Base-by-base conservation (phyloP, 1,140 invertebrate genomes). In the Calliphora vicina region DNA sequence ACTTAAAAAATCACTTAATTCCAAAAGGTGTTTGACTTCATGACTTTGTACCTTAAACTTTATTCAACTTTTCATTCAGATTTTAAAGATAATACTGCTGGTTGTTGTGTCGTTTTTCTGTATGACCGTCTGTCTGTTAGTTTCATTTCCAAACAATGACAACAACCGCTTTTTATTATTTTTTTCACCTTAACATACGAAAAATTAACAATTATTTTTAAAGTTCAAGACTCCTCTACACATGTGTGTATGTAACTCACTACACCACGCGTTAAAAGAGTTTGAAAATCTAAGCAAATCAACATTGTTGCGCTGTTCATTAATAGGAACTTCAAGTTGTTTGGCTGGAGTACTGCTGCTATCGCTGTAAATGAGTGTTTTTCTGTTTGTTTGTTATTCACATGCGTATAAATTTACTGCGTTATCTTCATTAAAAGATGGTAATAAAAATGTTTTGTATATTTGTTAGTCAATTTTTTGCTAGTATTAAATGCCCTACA, bases 341-440 rank as follows among this genome's bases (percentile, higher is more conserved):
- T 57, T 57, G 15, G 1, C 35, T 35, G 35, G 35, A 35, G 35
- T 35, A 35, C 0, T 35, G 35, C 35, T 35, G n/a, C 6, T 57
- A 57, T n/a, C 2, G n/a, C 5, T 6, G 15, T 57, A 57, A 57
- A 57, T 57, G 50, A 57, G 50, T 17, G 50, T 17, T 35, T 35
- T 57, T 57, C 50, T 23, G 20, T 67, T 23, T 25, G 61, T 67
- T 67, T 23, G n/a, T 1, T 23, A 8, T 23, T 20, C 61, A 23
- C 23, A 67, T 67, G 61, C 61, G 61, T 67, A 67, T 67, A 67
- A 67, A 67, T 67, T 67, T 67, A 20, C 61, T 67, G 61, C 61
- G 61, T 67, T 67, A 67, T 67, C 61, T 67, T 67, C 61, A 67
- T 67, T 67, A 67, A 67, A 67, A 67, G 61, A 67, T 67, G 61